Evolutionary conservation across 2,113 vertebrate genomes (phyloP).

Genomic region (Pontoporia blainvillei): DNA sequence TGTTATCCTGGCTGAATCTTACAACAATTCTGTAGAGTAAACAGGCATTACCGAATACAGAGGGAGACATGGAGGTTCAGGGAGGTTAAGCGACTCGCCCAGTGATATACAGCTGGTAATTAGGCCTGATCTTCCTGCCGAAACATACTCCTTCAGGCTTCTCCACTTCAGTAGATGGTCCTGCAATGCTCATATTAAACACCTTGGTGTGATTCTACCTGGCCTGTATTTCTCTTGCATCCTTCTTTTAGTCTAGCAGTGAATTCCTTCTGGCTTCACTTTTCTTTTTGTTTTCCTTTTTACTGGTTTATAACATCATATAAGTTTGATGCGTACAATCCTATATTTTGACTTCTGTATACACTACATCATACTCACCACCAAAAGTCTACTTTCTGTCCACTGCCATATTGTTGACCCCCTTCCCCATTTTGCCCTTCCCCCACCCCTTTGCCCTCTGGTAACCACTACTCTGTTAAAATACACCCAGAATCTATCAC

Average conservation of each 20-base stretch:
- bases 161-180: neutral
- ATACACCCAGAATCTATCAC: neutral
- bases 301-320: neutral
- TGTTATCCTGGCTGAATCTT: neutral
- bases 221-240: neutral
- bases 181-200: neutral
- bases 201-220: neutral
- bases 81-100: neutral
- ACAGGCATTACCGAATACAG: neutral
- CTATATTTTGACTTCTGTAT: neutral
- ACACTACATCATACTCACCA: neutral
- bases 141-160: neutral
- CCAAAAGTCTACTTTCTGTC: neutral
- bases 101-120: neutral
- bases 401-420: neutral
- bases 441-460: neutral
- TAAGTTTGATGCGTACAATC: neutral
- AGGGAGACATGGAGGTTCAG: neutral
- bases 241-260: neutral
- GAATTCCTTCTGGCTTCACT: neutral
- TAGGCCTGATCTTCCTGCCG: neutral
- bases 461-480: neutral
- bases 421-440: neutral
- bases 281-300: neutral
- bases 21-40: neutral